A percentile compares a stretch with the other conserved stretches of the same genome.
Conservation (phyloP, 2,797 vertebrate genomes). For the Molothrus aeneus region DNA sequence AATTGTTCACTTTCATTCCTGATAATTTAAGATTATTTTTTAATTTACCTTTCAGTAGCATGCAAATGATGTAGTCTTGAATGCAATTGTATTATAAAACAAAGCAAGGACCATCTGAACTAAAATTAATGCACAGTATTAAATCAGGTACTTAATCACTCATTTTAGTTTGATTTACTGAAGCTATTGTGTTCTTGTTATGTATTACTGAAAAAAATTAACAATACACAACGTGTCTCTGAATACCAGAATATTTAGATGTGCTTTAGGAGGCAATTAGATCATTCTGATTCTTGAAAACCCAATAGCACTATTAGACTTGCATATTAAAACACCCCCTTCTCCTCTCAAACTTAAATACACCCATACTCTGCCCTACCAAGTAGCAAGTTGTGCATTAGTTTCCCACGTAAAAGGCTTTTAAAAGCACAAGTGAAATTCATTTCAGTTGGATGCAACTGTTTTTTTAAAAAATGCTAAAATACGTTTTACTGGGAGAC, state of each 20-base stretch:
- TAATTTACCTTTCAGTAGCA: conserved; percentile 43
- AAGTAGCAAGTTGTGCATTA: conserved; percentile 28
- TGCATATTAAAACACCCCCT: conserved; percentile 48
- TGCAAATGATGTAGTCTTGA: conserved; percentile 47
- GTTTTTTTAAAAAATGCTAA: neutral
- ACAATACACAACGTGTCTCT: conserved; percentile 57
- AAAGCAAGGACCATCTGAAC: conserved; percentile 38
- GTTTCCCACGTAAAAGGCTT: conserved; percentile 39
- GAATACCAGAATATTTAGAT: conserved; percentile 44
- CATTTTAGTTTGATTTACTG: conserved; percentile 75
- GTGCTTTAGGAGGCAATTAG: conserved; percentile 67
- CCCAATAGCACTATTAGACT: conserved; percentile 55
- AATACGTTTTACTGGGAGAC: neutral
- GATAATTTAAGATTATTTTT: conserved; percentile 71
- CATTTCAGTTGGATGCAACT: neutral
- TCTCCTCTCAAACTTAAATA: neutral
- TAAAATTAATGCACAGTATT: conserved; percentile 53
- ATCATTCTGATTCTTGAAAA: conserved; percentile 67
- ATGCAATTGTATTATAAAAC: conserved; percentile 9
- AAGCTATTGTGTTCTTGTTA: conserved; percentile 70
- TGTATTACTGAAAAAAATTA: conserved; percentile 53
- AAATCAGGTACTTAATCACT: conserved; percentile 67
- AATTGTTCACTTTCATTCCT: conserved; percentile 7
- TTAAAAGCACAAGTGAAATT: conserved; percentile 36
- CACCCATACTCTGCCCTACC: conserved; percentile 38